A percentile compares a stretch with the other conserved stretches of the same genome.
phyloP scores from a whole-genome alignment of 2,888 invertebrate genomes.

The Tenthredo mesomela region DNA sequence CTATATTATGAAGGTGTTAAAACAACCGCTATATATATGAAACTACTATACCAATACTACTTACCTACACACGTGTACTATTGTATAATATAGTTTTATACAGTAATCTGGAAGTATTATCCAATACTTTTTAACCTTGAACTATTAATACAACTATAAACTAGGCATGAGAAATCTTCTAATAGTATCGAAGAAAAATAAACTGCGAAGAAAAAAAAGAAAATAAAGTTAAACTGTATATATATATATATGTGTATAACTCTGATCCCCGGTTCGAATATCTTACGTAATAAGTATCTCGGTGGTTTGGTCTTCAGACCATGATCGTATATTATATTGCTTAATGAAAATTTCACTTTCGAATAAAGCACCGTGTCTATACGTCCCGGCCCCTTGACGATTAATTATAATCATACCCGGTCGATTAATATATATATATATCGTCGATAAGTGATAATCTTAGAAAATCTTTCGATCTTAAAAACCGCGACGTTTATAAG shows the following conservation, averaged over 20 bases:
- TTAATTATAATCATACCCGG: not conserved
- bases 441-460: not conserved
- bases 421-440: not conserved
- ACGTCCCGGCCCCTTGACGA: not conserved
- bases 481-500: not conserved
- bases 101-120: not conserved
- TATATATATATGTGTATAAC: not conserved
- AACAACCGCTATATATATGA: not conserved
- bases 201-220: not conserved
- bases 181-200: not conserved
- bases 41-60: not conserved
- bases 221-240: not conserved
- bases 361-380: not conserved
- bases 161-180: not conserved
- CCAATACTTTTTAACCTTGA: slow-evolving; percentile 13
- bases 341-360: slow-evolving; percentile 51
- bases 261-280: not conserved
- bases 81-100: not conserved
- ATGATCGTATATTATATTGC: slow-evolving; percentile 19
- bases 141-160: not conserved
- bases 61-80: not conserved
- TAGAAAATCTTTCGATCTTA: not conserved
- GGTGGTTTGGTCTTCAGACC: slow-evolving; percentile 30
- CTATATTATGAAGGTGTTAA: not conserved
- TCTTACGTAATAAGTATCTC: slow-evolving; percentile 40